Evolutionary conservation across 2,888 invertebrate genomes (phyloP), one percentile per base, ranked within the genome.

Genomic region (Hypena proboscidalis): DNA sequence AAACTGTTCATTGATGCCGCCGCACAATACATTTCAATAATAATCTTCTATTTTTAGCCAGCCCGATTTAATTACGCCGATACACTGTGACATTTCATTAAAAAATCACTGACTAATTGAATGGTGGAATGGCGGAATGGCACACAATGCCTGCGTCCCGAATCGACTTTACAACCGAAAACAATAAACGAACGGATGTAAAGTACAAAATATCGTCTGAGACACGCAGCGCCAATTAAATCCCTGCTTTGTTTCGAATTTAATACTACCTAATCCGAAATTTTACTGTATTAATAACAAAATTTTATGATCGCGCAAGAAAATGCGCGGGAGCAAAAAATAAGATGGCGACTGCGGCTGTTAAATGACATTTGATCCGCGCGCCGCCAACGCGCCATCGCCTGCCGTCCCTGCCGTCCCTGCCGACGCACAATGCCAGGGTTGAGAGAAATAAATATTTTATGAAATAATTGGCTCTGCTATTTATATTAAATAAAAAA

Each of bases 201-300:
- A 67, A 43, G 45, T 56, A 58, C 62, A 58, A 61, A n/a, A 60
- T 62, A 67, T 55, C 58, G 49, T 40, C 57, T 29, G 37, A 52
- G 55, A 56, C 63, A 80, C 83, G 84, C 75, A 82, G 77, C 74
- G 77, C 84, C 85, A 88, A 89, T 88, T 85, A 88, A 89, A 87
- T 82, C 82, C 77, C 80, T 77, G 85, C 85, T 83, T 87, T 87
- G 86, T 89, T 88, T 84, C 85, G 77, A 85, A 85, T 88, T 85
- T 83, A 85, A 87, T 84, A 83, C 81, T 76, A 85, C 80, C 83
- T 85, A 87, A 88, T 86, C 86, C 77, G 81, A 89, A 88, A 87
- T 86, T 89, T 88, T 81, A 88, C 84, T 88, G 87, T 83, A 88
- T 86, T 85, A 86, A 85, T 85, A 85, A 85, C 83, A 83, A 83